phyloP scores from a whole-genome alignment of 1,140 invertebrate genomes.

The Brachionus plicatilis region DNA sequence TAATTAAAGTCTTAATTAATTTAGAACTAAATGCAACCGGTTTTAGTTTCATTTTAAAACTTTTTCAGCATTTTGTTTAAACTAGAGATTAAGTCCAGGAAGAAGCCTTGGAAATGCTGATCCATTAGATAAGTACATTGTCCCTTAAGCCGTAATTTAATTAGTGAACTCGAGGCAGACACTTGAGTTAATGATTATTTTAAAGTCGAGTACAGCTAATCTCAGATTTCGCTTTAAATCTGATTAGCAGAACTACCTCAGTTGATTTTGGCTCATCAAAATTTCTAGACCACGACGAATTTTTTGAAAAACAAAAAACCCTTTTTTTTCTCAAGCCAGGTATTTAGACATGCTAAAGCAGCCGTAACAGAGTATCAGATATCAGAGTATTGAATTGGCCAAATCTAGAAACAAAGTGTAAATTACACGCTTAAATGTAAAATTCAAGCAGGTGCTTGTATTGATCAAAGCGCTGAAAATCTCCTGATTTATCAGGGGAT shows the following conservation, averaged over 20 bases:
- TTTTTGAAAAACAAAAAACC: background rate
- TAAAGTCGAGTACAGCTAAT: background rate
- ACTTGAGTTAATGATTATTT: slow-evolving; percentile 19
- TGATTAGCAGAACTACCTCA: background rate
- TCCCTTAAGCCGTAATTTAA: slow-evolving; percentile 23
- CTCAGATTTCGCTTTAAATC: slow-evolving; percentile 13
- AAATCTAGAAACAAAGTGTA: background rate
- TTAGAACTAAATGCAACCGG: slow-evolving; percentile 23
- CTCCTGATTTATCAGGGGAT: background rate
- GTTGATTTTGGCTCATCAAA: background rate
- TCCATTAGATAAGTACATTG: slow-evolving; percentile 1
- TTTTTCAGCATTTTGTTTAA: background rate
- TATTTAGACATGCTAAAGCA: background rate
- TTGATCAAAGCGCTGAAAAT: background rate
- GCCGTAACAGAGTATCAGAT: background rate
- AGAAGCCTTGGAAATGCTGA: slow-evolving; percentile 6
- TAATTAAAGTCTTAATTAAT: slow-evolving; percentile 24
- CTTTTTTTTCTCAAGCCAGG: background rate
- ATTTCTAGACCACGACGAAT: background rate
- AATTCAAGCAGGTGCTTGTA: background rate
- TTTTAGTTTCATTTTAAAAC: slow-evolving; percentile 6
- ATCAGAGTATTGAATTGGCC: background rate
- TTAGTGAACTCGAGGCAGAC: slow-evolving; percentile 22
- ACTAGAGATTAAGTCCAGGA: background rate
- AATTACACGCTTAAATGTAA: background rate